Base-by-base conservation (phyloP, 2,888 invertebrate genomes). In the Bedellia somnulentella region DNA sequence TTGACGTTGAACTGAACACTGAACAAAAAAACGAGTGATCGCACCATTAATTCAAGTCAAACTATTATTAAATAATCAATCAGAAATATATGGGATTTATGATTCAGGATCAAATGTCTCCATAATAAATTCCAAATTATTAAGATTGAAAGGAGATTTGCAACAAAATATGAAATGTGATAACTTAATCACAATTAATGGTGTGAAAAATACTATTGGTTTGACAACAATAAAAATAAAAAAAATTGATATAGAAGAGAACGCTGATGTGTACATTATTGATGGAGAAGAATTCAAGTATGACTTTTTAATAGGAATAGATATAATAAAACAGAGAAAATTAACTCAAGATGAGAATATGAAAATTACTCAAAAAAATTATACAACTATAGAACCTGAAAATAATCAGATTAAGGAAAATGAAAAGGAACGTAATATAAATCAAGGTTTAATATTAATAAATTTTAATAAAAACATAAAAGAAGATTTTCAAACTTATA, bases 161-260 rank as follows among this genome's bases (percentile, higher is more conserved):
- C n/a, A 21, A 31, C 25, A 29, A 15, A 18, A 21, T 24, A n/a
- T 11, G 11, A 33, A 17, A 27, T 27, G 30, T 25, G 33, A 11
- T 11, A 29, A 37, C n/a, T 32, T 37, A 6, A 27, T 26, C 12
- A 37, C 35, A 18, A 39, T 39, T 37, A 37, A 35, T 41, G 36
- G 36, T 33, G 37, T 28, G 30, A 40, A n/a, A 34, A 30, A 30
- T 9, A 12, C 30, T 10, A 24, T 3, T 3, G 29, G 29, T 29
- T 23, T 29, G 29, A 29, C 29, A 6, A 23, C 13, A 5, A 15
- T 29, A 15, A 30, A 30, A 15, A 24, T 30, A 30, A 30, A 30
- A 17, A 30, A 25, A 5, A 12, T 30, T 2, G 30, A 30, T 5
- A 15, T 36, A 2, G 39, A 40, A 25, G 18, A 36, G 31, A 22